A percentile compares a stretch with the other conserved stretches of the same genome.
Conservation (phyloP, 2,113 vertebrate genomes). For the Plecturocebus donacophilus region DNA sequence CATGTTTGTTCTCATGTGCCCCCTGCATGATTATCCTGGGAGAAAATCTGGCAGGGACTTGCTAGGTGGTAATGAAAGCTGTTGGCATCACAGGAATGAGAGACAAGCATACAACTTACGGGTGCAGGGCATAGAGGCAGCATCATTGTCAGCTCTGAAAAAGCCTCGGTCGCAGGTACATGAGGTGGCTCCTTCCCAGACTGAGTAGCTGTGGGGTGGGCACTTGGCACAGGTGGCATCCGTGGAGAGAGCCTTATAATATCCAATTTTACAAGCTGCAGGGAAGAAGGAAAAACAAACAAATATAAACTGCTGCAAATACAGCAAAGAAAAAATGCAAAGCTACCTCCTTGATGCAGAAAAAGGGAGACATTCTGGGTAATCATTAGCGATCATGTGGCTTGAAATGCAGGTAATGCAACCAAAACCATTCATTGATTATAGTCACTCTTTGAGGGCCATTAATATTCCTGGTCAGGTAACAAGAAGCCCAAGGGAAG, state of each 20-base stretch:
- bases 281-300: slow-evolving; percentile 55
- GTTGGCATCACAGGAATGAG: background rate
- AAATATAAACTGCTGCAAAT: slow-evolving; percentile 46
- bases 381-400: slow-evolving; percentile 70
- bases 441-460: slow-evolving; percentile 55
- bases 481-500: background rate
- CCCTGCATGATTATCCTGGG: background rate
- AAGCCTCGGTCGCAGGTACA: slow-evolving; percentile 96
- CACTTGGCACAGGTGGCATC: slow-evolving; percentile 95
- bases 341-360: slow-evolving; percentile 64
- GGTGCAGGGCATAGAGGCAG: slow-evolving; percentile 96
- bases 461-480: background rate
- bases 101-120: slow-evolving; percentile 88
- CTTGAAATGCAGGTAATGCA: slow-evolving; percentile 71
- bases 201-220: slow-evolving; percentile 96
- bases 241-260: slow-evolving; percentile 95
- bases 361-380: slow-evolving; percentile 18
- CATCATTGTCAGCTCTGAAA: slow-evolving; percentile 94
- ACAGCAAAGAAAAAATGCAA: slow-evolving; percentile 47
- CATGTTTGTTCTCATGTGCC: background rate
- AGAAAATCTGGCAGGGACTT: slow-evolving; percentile 4
- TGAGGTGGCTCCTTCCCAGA: slow-evolving; percentile 95
- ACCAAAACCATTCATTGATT: slow-evolving; percentile 43
- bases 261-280: slow-evolving; percentile 96
- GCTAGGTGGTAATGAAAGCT: background rate